These are phyloP conservation scores for Eledone cirrhosa DNA, from an alignment of 2,888 invertebrate species.

Conservation along the genomic window DNA sequence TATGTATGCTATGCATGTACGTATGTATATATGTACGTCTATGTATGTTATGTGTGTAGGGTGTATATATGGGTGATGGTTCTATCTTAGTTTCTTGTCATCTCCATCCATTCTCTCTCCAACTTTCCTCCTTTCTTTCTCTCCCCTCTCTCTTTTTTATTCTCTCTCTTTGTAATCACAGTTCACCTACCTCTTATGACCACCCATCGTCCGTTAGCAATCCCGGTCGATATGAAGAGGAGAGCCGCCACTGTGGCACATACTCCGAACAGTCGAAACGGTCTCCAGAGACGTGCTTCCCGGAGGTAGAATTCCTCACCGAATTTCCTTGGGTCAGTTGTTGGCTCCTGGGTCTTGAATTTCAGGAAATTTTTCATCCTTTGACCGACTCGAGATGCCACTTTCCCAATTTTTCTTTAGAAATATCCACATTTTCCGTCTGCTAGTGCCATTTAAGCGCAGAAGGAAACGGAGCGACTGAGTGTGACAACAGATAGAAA, in stretches of 20 bases:
- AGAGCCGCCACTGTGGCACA: constrained; percentile 52
- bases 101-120: no score
- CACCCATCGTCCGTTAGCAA: constrained; percentile 52
- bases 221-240: constrained; percentile 46
- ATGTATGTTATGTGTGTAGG: no score
- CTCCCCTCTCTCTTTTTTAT: no score
- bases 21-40: no score
- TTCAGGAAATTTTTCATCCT: constrained; percentile 61
- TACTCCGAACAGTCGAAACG: constrained; percentile 57
- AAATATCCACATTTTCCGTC: constrained; percentile 8
- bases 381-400: constrained; percentile 29
- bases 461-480: not conserved
- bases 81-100: no score
- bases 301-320: constrained; percentile 58
- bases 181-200: constrained; percentile 47
- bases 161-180: not conserved
- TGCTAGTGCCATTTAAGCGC: constrained; percentile 1
- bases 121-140: no score
- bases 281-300: constrained; percentile 58
- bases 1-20: no score
- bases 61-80: no score
- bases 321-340: constrained; percentile 54
- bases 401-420: constrained; percentile 6
- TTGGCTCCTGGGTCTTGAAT: constrained; percentile 58
- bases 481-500: no score